Base-by-base conservation (phyloP, 1,140 invertebrate genomes). In the Acromyrmex heyeri region DNA sequence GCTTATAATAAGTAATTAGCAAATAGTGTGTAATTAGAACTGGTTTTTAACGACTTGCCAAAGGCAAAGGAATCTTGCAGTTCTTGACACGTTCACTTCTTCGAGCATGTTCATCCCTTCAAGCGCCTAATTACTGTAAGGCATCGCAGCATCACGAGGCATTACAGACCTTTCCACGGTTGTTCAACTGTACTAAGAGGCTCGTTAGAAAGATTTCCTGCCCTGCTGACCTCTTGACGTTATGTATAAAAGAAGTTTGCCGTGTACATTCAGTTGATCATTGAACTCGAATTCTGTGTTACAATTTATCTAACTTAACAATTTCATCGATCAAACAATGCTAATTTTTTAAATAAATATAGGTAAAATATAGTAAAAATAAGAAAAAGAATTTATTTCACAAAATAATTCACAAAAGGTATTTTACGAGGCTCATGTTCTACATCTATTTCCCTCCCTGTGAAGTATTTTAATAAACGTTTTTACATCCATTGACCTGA, bases 181-280 rank as follows among this genome's bases (percentile, higher is more conserved):
- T 81, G 21, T 69, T 69, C 50, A 50, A 64, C 30, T 55, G 18
- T 75, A 76, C 34, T 70, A 87, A 93, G 92, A 90, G 89, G 89
- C 92, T 93, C 92, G 92, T 93, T 93, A 93, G 88, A 91, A 91
- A 92, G 89, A 92, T 89, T 86, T 90, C 87, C 91, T 88, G 89
- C 86, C 38, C 88, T 76, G 89, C 90, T 90, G 88, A 87, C 90
- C 76, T 65, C 89, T 87, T 87, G 81, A 88, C 87, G 59, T 87
- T 69, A 78, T 87, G 70, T 90, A 76, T 93, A 94, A 93, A 50
- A 50, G 92, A 92, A 93, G 92, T 93, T 92, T 88, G 90, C 91
- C 93, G 91, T 94, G 93, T 88, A 89, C 72, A 89, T 92, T 93
- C 14, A 50, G 93, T 93, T 93, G 93, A 91, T n/a, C 18, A 55